phyloP scores from a whole-genome alignment of 2,888 invertebrate genomes.

The Diabrotica balteata region DNA sequence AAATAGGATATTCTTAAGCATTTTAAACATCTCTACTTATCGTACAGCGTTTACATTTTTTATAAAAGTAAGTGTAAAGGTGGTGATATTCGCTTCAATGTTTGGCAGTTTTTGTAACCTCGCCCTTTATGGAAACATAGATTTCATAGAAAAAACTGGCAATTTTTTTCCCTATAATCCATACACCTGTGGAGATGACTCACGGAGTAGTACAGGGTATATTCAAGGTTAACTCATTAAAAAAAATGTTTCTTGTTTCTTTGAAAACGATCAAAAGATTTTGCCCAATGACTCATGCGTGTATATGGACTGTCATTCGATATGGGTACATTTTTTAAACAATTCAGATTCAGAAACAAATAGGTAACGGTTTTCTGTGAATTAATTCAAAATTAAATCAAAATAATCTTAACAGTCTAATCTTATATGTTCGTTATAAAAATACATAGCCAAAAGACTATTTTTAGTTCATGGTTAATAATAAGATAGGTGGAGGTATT shows the following conservation, averaged over 20 bases:
- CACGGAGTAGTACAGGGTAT: conserved; percentile 7
- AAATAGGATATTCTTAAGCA: conserved; percentile 12
- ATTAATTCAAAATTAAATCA: background rate
- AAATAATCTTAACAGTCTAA: background rate
- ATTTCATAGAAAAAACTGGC: conserved; percentile 5
- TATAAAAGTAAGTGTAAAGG: background rate
- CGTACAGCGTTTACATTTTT: background rate
- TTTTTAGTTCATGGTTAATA: conserved; percentile 17
- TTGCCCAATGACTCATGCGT: conserved; percentile 22
- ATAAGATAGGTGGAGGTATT: conserved; percentile 18
- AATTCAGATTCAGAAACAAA: background rate
- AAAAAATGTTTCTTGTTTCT: conserved; percentile 10
- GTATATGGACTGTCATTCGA: conserved; percentile 25
- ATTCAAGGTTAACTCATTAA: conserved; percentile 19
- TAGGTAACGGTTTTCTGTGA: background rate
- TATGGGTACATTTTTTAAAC: conserved; percentile 11
- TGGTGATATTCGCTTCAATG: background rate
- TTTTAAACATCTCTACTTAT: background rate
- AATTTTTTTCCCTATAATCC: conserved; percentile 5
- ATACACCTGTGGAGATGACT: conserved; percentile 16
- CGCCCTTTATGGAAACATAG: conserved; percentile 17
- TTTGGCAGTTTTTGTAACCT: conserved; percentile 18
- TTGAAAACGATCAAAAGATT: conserved; percentile 5
- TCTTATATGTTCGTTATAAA: background rate
- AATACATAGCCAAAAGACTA: background rate